Conservation (phyloP, 1,140 invertebrate species). For the Papilio xuthus region DNA sequence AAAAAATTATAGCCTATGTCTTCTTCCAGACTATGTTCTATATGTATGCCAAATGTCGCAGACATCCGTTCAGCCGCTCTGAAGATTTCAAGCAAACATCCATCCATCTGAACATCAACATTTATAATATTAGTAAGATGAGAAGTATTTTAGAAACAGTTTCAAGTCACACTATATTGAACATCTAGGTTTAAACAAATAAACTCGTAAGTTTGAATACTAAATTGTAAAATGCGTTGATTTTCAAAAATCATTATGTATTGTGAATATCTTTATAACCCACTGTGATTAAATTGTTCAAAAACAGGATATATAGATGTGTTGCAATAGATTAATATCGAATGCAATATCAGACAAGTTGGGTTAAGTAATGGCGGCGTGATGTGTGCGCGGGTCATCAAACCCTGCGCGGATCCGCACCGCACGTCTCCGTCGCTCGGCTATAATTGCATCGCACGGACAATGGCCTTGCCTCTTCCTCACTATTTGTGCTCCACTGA, state of each 20-base stretch:
- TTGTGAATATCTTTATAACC: neutral
- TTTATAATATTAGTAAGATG: too few species aligned
- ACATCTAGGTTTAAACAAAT: neutral
- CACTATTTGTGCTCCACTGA: slow-evolving; percentile 7
- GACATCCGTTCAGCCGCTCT: too few species aligned
- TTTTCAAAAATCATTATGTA: neutral
- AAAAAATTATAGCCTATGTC: too few species aligned
- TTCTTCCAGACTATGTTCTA: too few species aligned
- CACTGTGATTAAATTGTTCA: neutral
- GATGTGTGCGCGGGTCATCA: slow-evolving; percentile 6
- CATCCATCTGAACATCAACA: too few species aligned
- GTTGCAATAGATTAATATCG: neutral
- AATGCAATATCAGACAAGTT: neutral
- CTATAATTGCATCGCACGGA: slow-evolving; percentile 34
- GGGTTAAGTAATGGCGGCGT: neutral
- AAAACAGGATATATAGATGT: neutral
- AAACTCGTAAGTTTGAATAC: neutral
- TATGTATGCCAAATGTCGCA: too few species aligned
- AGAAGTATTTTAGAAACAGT: neutral
- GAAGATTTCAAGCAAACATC: too few species aligned
- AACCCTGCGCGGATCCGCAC: slow-evolving; percentile 11
- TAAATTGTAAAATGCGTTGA: neutral
- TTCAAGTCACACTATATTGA: neutral
- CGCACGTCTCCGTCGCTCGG: too few species aligned
- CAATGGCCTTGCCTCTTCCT: slow-evolving; percentile 30